Evolutionary conservation across 2,888 invertebrate genomes (phyloP), one percentile per base, ranked within the genome.

Genomic region (Hybos culiciformis): DNA sequence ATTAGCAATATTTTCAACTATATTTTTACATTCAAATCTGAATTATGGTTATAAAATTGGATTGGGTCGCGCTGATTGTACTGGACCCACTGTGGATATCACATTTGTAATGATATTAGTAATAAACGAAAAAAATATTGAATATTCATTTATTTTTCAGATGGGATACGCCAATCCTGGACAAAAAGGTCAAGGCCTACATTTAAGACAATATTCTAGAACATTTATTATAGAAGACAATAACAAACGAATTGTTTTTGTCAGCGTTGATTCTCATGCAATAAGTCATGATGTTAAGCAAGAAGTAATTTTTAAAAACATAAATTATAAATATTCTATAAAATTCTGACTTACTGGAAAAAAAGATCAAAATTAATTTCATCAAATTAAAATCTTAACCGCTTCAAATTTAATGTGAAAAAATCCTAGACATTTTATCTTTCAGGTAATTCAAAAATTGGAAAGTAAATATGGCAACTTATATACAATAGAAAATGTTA

Each of bases 111-210:
- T 84, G 78, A 24, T 0, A 5, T 8, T n/a, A 2, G 3, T 3
- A 11, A 24, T 11, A 43, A 23, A 17, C 18, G 4, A 20, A 50
- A 41, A 31, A 40, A 26, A 21, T 17, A 39, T 3, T 26, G 11
- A 29, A n/a, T 2, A 2, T 21, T 36, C 9, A 5, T 20, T 34
- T 29, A 11, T 45, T 6, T 24, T 43, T 18, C 58, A 91, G 91
- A 88, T 94, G 88, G 94, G 94, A 5, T 94, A 93, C 64, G 94
- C 92, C 0, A 83, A 83, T 57, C 71, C 85, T 31, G 74, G 75
- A 45, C 94, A 94, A 62, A 75, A 74, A 32, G 87, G 90, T 0
- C 71, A 70, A 23, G 94, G 94, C 2, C 74, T 94, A 43, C 94
- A 94, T 63, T 68, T 87, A 39, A 72, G 94, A 11, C 86, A 87